Base-by-base conservation (phyloP, 2,797 vertebrate genomes). In the Pterois miles region DNA sequence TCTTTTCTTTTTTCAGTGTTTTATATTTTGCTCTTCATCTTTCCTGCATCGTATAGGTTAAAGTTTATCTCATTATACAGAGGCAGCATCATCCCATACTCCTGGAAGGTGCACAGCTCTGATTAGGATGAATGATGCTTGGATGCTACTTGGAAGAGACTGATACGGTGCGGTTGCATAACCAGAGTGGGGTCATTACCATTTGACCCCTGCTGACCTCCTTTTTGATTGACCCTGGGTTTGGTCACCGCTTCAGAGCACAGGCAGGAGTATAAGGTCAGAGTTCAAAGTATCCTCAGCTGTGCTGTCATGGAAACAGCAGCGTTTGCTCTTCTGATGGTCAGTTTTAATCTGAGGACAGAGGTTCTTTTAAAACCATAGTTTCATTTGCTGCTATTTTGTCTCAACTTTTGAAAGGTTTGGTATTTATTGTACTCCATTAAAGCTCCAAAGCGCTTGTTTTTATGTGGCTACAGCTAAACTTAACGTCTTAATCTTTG, bases 241-340 rank as follows among this genome's bases (percentile, higher is more conserved):
- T 89, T 89, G 91, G 92, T 91, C 90, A 90, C 65, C 63, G 81
- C 91, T 91, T 88, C 86, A 81, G 83, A 91, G 88, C 88, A 67
- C 84, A 86, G 66, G 81, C 84, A 84, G 84, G 63, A 81, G 80
- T 73, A 79, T 71, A 84, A 91, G 94, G 93, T 93, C 92, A 93
- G 70, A 87, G 92, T 90, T 92, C 93, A 94, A 83, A 90, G 89
- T 90, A 81, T 89, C 90, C 87, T 92, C 91, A 93, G 92, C 92
- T 94, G 92, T 89, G 92, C 87, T 92, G 87, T 75, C 91, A 90
- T 93, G 92, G 90, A 88, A 93, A 94, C 89, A 3, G 71, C 87
- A 80, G 84, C 36, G 20, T 85, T 88, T 78, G 76, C 80, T 83
- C 81, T 40, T 84, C 80, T 82, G 65, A 80, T 84, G 85, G 82